Evolutionary conservation across 2,888 invertebrate genomes (phyloP).

Genomic region (Hoplodrina ambigua): DNA sequence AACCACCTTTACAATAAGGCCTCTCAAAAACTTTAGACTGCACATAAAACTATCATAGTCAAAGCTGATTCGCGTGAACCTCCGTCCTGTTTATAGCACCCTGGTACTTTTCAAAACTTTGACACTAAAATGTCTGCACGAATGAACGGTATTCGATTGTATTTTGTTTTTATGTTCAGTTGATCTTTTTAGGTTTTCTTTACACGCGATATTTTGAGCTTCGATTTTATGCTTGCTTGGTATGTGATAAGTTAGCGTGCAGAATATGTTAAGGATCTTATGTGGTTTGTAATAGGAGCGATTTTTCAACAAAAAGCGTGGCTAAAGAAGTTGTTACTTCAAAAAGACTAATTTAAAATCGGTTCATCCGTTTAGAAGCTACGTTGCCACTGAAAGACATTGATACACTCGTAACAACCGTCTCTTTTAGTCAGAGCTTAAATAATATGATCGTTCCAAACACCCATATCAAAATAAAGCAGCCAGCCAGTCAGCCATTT

Average conservation of each 20-base stretch:
- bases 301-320: no score
- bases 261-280: background rate
- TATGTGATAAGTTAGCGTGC: background rate
- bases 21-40: slow-evolving; percentile 24
- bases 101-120: slow-evolving; percentile 53
- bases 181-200: slow-evolving; percentile 32
- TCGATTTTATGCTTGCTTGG: slow-evolving; percentile 29
- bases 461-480: slow-evolving; percentile 35
- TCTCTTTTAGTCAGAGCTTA: background rate
- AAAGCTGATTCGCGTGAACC: slow-evolving; percentile 24
- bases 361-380: no score
- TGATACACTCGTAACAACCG: no score
- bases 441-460: slow-evolving; percentile 9
- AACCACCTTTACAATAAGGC: background rate
- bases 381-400: no score
- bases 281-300: no score
- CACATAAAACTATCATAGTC: slow-evolving; percentile 32
- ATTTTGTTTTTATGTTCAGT: slow-evolving; percentile 47
- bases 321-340: no score
- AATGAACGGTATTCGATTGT: slow-evolving; percentile 44
- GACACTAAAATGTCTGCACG: slow-evolving; percentile 54
- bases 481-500: slow-evolving; percentile 18
- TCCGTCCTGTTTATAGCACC: slow-evolving; percentile 35
- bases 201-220: slow-evolving; percentile 43
- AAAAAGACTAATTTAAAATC: no score